phyloP scores from a whole-genome alignment of 2,113 vertebrate genomes.

The Heteronetta atricapilla region DNA sequence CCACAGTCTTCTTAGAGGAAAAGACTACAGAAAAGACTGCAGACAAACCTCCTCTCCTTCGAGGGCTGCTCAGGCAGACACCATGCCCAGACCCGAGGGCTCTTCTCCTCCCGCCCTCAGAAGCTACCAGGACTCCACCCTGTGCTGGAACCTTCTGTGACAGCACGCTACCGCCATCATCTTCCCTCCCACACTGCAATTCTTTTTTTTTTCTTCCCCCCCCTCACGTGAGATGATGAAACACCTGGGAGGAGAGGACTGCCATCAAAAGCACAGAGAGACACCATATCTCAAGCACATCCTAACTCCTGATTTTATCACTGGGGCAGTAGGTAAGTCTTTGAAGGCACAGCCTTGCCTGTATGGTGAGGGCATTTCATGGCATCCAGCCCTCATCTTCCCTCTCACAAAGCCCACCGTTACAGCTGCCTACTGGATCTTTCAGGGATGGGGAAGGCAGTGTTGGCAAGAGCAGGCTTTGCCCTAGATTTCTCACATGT shows the following conservation, averaged over 20 bases:
- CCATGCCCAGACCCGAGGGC: accelerated
- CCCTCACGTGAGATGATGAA: accelerated
- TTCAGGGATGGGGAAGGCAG: accelerated
- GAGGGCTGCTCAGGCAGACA: accelerated
- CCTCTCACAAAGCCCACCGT: accelerated
- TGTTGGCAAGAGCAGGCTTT: not conserved
- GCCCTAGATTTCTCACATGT: accelerated
- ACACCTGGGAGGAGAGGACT: accelerated
- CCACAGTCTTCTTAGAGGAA: not conserved
- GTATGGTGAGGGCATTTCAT: too few species aligned
- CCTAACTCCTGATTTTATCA: accelerated
- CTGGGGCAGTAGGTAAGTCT: not conserved
- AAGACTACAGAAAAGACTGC: not conserved
- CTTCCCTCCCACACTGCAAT: accelerated
- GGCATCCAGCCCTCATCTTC: too few species aligned
- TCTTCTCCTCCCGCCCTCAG: not conserved
- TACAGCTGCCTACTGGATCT: accelerated
- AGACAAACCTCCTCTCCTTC: not conserved
- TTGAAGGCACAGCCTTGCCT: accelerated
- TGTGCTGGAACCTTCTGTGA: not conserved
- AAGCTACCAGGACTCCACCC: not conserved
- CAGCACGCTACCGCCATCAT: accelerated
- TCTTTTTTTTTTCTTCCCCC: not conserved
- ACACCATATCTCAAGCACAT: accelerated
- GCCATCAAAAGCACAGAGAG: accelerated